phyloP scores from a whole-genome alignment of 2,888 invertebrate species.

The Aphidius colemani region DNA sequence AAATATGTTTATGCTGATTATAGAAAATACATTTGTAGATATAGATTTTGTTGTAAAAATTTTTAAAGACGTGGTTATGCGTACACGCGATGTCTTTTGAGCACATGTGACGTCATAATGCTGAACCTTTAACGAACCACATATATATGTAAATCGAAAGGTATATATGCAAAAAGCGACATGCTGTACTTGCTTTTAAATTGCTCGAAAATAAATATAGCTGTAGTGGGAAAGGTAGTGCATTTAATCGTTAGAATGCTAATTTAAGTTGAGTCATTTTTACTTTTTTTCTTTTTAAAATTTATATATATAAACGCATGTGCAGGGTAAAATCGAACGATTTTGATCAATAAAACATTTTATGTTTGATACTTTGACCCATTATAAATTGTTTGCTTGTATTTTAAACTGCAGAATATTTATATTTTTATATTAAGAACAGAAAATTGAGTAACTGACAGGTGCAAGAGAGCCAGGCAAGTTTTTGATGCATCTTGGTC shows the following conservation, averaged over 20 bases:
- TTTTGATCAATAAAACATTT: constrained; percentile 34
- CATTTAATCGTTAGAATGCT: constrained; percentile 42
- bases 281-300: constrained; percentile 10
- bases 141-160: constrained; percentile 55
- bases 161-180: constrained; percentile 50
- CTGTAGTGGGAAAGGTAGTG: constrained; percentile 29
- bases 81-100: constrained; percentile 55
- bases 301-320: constrained; percentile 34
- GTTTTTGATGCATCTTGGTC: too few species aligned
- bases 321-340: constrained; percentile 26
- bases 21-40: constrained; percentile 55
- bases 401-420: too few species aligned
- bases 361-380: constrained; percentile 33
- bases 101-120: constrained; percentile 58
- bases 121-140: constrained; percentile 31
- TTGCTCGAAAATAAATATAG: constrained; percentile 42
- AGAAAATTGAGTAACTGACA: too few species aligned
- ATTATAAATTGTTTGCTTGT: constrained; percentile 21
- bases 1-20: constrained; percentile 23
- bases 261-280: constrained; percentile 25
- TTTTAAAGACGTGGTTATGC: constrained; percentile 49
- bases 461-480: too few species aligned
- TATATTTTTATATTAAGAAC: too few species aligned
- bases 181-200: constrained; percentile 51
- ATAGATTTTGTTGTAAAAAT: constrained; percentile 44